Evolutionary conservation across 2,888 invertebrate species (phyloP), one percentile per base, ranked within the genome.

Genomic region (Callyntrura sp.): DNA sequence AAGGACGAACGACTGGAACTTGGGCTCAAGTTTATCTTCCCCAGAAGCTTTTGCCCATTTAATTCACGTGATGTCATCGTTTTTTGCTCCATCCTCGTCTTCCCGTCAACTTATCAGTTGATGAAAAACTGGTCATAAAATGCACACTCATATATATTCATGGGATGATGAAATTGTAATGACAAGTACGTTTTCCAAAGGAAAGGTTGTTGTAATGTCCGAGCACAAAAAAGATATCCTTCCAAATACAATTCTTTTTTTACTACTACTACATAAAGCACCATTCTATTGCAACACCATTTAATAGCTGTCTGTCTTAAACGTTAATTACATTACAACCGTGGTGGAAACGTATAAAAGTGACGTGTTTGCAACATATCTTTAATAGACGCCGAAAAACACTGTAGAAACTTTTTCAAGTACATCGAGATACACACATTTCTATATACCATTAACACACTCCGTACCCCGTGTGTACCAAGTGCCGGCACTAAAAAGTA

Each of bases 21-120:
- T 20, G 70, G 20, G 48, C 73, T 23, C 23, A 48, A 73, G 45
- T 48, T 73, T 73, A 73, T 73, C 73, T 48, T 23, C 8, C 45
- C 48, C 11, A 48, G 12, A 23, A 48, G 23, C 73, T 48, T 65
- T 23, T 28, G 73, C 9, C 9, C 73, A 73, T 73, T 48, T 48
- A 73, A 48, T 48, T 73, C 48, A 45, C 23, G 23, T 48, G 73
- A 73, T 73, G 20, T 73, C 73, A 73, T 73, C 73, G 17, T 70
- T 73, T 48, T 73, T 73, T 45, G n/a, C 23, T 48, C 70, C 20
- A 45, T 60, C 20, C 3, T 43, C 43, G 9, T 45, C 14, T 23
- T 23, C 48, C 45, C 48, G 48, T 73, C 43, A 4, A 8, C 70
- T 43, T 43, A 28, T 17, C 20, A 35, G 68, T n/a, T 35, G 35